Evolutionary conservation across 2,113 vertebrate species (phyloP).

Genomic region (Zosterops borbonicus): DNA sequence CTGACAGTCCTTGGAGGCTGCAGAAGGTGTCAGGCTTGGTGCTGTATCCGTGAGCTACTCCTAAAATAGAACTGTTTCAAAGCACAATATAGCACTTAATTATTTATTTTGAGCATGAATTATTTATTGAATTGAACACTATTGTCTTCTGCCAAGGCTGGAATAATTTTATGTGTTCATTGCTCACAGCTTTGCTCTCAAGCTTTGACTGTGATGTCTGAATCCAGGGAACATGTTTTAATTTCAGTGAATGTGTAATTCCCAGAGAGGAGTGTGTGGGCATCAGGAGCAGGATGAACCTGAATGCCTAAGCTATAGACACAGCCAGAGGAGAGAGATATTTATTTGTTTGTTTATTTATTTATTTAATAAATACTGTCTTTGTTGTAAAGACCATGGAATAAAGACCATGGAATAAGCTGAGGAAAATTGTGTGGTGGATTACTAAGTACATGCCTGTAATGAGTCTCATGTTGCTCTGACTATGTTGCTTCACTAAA

Average conservation of each 20-base stretch:
- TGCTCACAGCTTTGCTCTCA: conserved; percentile 17
- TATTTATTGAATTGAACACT: background rate
- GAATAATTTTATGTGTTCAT: background rate
- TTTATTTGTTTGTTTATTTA: background rate
- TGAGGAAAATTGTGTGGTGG: background rate
- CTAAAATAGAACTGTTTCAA: background rate
- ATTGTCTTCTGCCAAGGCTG: conserved; percentile 27
- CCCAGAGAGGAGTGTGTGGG: background rate
- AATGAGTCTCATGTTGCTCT: background rate
- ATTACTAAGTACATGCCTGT: background rate
- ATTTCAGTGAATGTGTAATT: background rate
- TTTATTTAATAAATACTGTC: background rate
- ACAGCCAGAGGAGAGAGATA: background rate
- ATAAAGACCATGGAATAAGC: background rate
- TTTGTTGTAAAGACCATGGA: background rate
- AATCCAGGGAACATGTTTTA: background rate
- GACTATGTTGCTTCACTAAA: background rate
- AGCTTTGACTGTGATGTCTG: background rate
- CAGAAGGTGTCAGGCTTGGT: background rate
- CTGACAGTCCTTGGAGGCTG: background rate
- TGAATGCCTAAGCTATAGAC: background rate
- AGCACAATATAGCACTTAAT: background rate
- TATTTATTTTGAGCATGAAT: conserved; percentile 21
- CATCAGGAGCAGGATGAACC: background rate
- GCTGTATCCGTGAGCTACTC: background rate